Conservation (phyloP, 2,888 invertebrate species). For the Camptogramma bilineatum region DNA sequence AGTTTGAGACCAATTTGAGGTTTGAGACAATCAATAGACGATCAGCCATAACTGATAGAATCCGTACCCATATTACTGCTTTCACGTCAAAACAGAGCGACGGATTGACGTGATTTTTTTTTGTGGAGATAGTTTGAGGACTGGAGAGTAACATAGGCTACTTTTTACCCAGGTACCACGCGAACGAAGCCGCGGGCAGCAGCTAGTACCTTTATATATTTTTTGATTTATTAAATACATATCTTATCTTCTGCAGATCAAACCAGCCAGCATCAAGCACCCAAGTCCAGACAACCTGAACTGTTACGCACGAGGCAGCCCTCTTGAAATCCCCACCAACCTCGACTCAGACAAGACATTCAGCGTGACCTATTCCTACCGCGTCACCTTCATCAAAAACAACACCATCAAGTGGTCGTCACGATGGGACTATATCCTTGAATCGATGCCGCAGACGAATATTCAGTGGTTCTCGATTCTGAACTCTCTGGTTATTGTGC, state of each 20-base stretch:
- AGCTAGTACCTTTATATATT: too few relatives aligned
- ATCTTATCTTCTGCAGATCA: constrained; percentile 58
- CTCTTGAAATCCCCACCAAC: constrained; percentile 89
- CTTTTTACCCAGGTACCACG: too few relatives aligned
- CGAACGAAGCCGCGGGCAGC: too few relatives aligned
- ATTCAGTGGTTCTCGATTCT: constrained; percentile 99
- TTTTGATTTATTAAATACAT: too few relatives aligned
- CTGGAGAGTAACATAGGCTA: too few relatives aligned
- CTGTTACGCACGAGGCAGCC: constrained; percentile 81
- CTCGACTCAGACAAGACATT: constrained; percentile 81
- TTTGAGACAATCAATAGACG: too few relatives aligned
- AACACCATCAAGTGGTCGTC: constrained; percentile 98
- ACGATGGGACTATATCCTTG: constrained; percentile 99
- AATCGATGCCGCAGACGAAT: constrained; percentile 99
- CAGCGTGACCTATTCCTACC: constrained; percentile 93
- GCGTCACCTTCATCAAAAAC: constrained; percentile 91
- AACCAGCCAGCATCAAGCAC: constrained; percentile 86
- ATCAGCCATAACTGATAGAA: too few relatives aligned
- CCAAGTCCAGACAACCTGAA: constrained; percentile 73
- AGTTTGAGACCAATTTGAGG: too few relatives aligned
- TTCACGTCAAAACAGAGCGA: too few relatives aligned
- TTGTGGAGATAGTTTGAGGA: too few relatives aligned
- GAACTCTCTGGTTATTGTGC: constrained; percentile 98
- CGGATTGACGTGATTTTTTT: too few relatives aligned
- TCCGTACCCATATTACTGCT: too few relatives aligned